Conservation (phyloP, 2,797 vertebrate genomes). For the Euthynnus affinis region DNA sequence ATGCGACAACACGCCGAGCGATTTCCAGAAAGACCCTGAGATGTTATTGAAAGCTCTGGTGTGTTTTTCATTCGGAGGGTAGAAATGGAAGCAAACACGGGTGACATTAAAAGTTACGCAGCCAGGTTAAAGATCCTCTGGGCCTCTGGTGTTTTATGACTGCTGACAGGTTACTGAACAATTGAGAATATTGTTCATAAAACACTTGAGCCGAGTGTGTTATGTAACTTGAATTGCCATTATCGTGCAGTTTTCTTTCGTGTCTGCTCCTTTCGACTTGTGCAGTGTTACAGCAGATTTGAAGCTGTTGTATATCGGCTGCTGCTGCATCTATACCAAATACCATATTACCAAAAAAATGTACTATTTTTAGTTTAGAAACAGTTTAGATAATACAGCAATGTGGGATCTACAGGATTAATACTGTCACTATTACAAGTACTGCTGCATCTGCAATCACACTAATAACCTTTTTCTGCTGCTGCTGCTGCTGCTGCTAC, state of each 20-base stretch:
- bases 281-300: not conserved
- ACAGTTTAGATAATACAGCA: too few relatives aligned
- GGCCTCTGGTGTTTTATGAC: slow-evolving; percentile 21
- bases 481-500: too few relatives aligned
- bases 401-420: not conserved
- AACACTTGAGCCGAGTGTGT: slow-evolving; percentile 19
- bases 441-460: not conserved
- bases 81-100: not conserved
- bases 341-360: too few relatives aligned
- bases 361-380: too few relatives aligned
- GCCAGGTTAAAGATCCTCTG: slow-evolving; percentile 20
- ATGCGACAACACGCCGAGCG: too few relatives aligned
- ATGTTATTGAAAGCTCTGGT: too few relatives aligned
- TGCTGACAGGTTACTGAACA: slow-evolving; percentile 11
- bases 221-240: slow-evolving; percentile 24
- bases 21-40: too few relatives aligned
- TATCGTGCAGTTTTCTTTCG: not conserved
- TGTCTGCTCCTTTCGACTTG: not conserved
- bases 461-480: too few relatives aligned
- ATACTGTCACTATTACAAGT: too few relatives aligned
- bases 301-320: not conserved
- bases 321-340: not conserved
- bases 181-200: slow-evolving; percentile 28
- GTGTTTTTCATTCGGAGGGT: not conserved
- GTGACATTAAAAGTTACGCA: not conserved